A percentile compares a stretch with the other conserved stretches of the same genome.
Conservation (phyloP, 2,888 invertebrate genomes). For the Phorcus lineatus region DNA sequence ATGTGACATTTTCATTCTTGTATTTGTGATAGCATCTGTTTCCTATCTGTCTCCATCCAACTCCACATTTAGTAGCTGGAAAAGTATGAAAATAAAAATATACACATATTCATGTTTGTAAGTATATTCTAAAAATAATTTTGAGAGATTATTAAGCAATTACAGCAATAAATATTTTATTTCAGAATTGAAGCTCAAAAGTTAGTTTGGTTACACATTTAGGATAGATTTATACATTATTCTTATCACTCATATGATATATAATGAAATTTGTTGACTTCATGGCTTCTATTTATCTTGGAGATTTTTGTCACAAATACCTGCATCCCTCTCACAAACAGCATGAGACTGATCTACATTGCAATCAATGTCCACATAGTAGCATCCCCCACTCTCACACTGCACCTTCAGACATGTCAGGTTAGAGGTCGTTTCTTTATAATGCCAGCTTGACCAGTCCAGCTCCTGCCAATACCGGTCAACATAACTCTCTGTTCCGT, state of each 20-base stretch:
- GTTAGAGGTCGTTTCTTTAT: not conserved
- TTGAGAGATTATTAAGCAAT: no score
- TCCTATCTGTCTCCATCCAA: not conserved
- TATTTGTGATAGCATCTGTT: constrained; percentile 1
- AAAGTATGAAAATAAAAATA: no score
- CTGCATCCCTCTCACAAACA: not conserved
- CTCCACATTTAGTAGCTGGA: not conserved
- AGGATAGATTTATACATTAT: no score
- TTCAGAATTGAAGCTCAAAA: no score
- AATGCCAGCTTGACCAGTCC: not conserved
- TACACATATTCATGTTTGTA: no score
- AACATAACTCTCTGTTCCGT: not conserved
- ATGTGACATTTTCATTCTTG: not conserved
- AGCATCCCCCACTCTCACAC: not conserved
- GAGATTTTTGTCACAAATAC: not conserved
- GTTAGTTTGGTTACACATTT: no score
- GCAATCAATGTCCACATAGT: not conserved
- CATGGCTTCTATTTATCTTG: no score
- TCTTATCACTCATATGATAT: no score
- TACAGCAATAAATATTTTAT: no score
- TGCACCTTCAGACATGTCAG: not conserved
- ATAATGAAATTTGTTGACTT: no score
- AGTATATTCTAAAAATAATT: no score
- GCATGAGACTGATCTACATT: not conserved
- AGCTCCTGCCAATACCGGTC: not conserved